Conservation (phyloP, 2,797 vertebrate genomes). For the Neoniphon sammara region DNA sequence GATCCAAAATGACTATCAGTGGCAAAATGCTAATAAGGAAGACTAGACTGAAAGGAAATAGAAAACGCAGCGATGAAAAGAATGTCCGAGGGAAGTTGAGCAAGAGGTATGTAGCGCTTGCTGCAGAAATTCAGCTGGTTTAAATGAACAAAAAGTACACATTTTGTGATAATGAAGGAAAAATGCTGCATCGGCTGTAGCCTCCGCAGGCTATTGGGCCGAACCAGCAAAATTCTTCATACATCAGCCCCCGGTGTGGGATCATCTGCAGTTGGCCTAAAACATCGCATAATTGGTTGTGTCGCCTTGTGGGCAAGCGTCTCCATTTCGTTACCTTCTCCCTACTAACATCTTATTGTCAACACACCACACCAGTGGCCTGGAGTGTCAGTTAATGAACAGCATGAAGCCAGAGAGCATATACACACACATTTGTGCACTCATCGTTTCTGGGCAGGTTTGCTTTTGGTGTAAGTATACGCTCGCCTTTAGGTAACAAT, state of each 20-base stretch:
- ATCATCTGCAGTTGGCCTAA: conserved; percentile 16
- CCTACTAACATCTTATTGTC: conserved; percentile 44
- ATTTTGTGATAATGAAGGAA: not conserved
- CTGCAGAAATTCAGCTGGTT: no score
- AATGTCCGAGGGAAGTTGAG: no score
- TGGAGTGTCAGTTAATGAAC: conserved; percentile 32
- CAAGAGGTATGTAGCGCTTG: no score
- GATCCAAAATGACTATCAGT: not conserved
- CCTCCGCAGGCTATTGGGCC: conserved; percentile 5
- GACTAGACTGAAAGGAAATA: not conserved
- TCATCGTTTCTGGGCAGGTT: not conserved
- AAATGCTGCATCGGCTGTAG: not conserved
- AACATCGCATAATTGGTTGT: conserved; percentile 49
- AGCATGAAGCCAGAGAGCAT: conserved; percentile 33
- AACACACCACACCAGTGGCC: conserved; percentile 48
- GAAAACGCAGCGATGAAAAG: no score
- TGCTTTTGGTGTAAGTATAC: not conserved
- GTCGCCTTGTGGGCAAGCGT: conserved; percentile 43
- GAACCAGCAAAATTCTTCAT: not conserved
- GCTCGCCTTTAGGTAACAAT: conserved; percentile 11
- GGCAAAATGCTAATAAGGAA: not conserved
- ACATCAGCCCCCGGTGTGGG: conserved; percentile 19
- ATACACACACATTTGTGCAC: conserved; percentile 41
- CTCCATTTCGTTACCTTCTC: conserved; percentile 51
- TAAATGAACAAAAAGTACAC: no score